phyloP scores from a whole-genome alignment of 1,140 invertebrate genomes.

The Drosophila hydei region DNA sequence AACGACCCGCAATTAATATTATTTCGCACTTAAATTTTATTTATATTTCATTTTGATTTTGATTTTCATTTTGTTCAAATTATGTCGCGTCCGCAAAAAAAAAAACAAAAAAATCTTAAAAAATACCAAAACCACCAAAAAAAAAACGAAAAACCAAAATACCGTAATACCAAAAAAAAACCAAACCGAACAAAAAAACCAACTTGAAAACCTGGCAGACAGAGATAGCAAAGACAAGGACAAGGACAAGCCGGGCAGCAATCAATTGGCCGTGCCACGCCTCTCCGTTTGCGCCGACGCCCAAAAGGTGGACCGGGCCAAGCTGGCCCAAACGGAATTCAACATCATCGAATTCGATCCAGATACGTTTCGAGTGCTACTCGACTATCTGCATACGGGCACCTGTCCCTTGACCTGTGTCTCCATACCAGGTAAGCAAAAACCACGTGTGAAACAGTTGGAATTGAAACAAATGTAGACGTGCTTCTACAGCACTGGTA shows the following conservation, averaged over 20 bases:
- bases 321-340: constrained; percentile 97
- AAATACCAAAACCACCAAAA: neutral
- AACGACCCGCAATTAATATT: constrained; percentile 22
- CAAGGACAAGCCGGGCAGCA: constrained; percentile 89
- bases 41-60: constrained; percentile 22
- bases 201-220: constrained; percentile 85
- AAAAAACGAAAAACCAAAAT: constrained; percentile 38
- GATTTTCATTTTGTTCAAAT: constrained; percentile 15
- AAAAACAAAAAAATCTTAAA: constrained; percentile 17
- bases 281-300: constrained; percentile 96
- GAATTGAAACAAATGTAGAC: neutral
- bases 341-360: constrained; percentile 97
- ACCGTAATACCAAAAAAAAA: constrained; percentile 23
- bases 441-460: neutral
- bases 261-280: constrained; percentile 91
- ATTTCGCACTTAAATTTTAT: constrained; percentile 24
- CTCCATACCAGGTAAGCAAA: constrained; percentile 90
- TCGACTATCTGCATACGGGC: constrained; percentile 96
- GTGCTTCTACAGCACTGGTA: no score
- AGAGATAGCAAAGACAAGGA: constrained; percentile 92
- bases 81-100: constrained; percentile 28
- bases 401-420: constrained; percentile 95
- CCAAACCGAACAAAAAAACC: constrained; percentile 17
- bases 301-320: constrained; percentile 95
- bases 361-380: constrained; percentile 94